These are phyloP conservation scores for Acanthopagrus latus DNA, from an alignment of 2,797 vertebrate species.

Conservation along the genomic window DNA sequence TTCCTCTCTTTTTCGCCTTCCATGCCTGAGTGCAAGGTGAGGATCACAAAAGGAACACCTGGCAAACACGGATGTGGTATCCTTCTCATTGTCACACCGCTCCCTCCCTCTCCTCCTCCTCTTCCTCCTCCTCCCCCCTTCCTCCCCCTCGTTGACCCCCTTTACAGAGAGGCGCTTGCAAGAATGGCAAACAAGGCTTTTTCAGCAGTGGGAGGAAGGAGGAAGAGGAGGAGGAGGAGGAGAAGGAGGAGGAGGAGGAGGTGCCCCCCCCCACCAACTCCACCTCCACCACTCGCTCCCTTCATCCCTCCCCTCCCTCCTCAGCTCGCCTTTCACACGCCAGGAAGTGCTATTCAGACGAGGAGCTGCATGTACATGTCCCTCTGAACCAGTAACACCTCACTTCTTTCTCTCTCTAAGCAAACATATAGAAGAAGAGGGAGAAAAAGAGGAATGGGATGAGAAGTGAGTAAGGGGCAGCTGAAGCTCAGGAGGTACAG, in stretches of 20 bases:
- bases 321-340: constrained; percentile 81
- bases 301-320: constrained; percentile 61
- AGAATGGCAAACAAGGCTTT: constrained; percentile 87
- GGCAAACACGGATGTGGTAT: constrained; percentile 84
- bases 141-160: constrained; percentile 59
- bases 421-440: neutral
- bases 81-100: constrained; percentile 73
- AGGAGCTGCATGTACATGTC: constrained; percentile 85
- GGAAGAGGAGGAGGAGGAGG: constrained; percentile 52
- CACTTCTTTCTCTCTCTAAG: constrained; percentile 56
- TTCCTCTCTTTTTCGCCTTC: constrained; percentile 57
- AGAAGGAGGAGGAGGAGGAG: constrained; percentile 52
- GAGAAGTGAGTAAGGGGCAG: too few relatives aligned
- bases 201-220: constrained; percentile 75
- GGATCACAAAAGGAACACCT: constrained; percentile 88
- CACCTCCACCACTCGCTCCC: constrained; percentile 60
- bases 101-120: neutral
- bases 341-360: constrained; percentile 84
- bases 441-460: neutral
- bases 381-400: constrained; percentile 68
- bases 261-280: constrained; percentile 10
- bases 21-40: constrained; percentile 79
- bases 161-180: constrained; percentile 84
- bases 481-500: too few relatives aligned
- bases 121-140: constrained; percentile 6